Evolutionary conservation across 2,888 invertebrate genomes (phyloP), one percentile per base, ranked within the genome.

Genomic region (Mongoloraphidia duomilia): DNA sequence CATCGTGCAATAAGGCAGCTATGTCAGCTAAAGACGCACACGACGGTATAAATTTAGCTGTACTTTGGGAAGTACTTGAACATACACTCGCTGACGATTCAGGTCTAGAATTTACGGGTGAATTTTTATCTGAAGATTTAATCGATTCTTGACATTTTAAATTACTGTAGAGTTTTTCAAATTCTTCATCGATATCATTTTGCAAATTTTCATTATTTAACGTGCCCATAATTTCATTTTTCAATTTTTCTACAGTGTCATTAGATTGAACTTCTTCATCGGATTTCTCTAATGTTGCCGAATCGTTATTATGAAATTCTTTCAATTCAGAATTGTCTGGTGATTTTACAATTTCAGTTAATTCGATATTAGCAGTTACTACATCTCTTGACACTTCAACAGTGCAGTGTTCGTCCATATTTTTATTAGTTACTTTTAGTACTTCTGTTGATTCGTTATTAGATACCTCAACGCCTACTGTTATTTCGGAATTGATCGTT

Each of bases 1-100:
- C 72, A 55, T 75, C 73, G 59, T 73, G 72, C 63, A 73, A 60
- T 56, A 76, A 66, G 57, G 75, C 74, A 58, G 72, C 69, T 46
- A 79, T 71, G 61, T 81, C 80, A 57, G 72, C 73, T 44, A 77
- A 66, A 55, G 80, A 79, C 46, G 77, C 75, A 59, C 67, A 69
- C 51, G 68, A 68, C 37, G 79, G 76, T 58, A 78, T 77, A 61
- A 80, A 81, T 62, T 79, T 80, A 52, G 80, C 80, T 34, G 84
- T 84, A 63, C 80, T 81, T 57, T 80, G 65, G 39, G 75, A 74
- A 33, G 75, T 74, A 45, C 72, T 66, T 49, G 81, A 81, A 61
- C 75, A 74, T 57, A 76, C 71, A 59, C 77, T 77, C 60, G 76
- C 75, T 47, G 74, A 70, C 41, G 78, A 79, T 61, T 77, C 75